Percentiles rank a stretch among this genome's conserved stretches.
Evolutionary conservation across 1,140 invertebrate species (phyloP).

Genomic region (Drosophila aff.): DNA sequence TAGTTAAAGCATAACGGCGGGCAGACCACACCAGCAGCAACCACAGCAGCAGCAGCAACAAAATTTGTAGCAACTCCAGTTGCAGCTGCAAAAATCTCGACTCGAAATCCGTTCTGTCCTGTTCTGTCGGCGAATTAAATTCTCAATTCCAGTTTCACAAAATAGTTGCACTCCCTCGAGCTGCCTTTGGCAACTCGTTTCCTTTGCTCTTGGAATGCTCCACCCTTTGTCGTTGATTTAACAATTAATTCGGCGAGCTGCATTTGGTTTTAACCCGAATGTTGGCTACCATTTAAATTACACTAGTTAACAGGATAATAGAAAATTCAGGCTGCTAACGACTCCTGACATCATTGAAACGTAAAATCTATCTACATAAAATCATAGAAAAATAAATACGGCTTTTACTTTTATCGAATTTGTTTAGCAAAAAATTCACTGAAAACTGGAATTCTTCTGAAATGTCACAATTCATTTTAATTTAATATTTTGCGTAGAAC

Average conservation of each 20-base stretch:
- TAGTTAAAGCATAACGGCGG: conserved; percentile 78
- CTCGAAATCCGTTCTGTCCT: conserved; percentile 23
- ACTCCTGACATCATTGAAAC: no score
- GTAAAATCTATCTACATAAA: background rate
- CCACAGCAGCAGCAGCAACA: conserved; percentile 39
- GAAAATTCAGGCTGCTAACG: background rate
- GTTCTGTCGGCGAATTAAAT: conserved; percentile 52
- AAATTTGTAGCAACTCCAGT: conserved; percentile 24
- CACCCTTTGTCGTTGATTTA: conserved; percentile 45
- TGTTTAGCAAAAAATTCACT: background rate
- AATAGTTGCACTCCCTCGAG: conserved; percentile 31
- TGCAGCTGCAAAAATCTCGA: conserved; percentile 50
- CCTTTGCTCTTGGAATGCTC: conserved; percentile 21
- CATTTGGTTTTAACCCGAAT: conserved; percentile 38
- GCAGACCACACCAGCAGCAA: conserved; percentile 53
- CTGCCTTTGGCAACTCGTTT: conserved; percentile 24
- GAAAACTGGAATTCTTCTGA: background rate
- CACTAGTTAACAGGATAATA: background rate
- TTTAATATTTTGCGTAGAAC: background rate
- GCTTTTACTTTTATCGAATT: background rate
- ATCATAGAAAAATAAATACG: background rate
- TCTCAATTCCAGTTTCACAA: conserved; percentile 15
- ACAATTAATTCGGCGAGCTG: conserved; percentile 44
- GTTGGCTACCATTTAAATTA: conserved; percentile 34
- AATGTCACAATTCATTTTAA: no score